A percentile compares a stretch with the other conserved stretches of the same genome.
Evolutionary conservation across 2,888 invertebrate genomes (phyloP).

Genomic region (Drosophila sordidula): DNA sequence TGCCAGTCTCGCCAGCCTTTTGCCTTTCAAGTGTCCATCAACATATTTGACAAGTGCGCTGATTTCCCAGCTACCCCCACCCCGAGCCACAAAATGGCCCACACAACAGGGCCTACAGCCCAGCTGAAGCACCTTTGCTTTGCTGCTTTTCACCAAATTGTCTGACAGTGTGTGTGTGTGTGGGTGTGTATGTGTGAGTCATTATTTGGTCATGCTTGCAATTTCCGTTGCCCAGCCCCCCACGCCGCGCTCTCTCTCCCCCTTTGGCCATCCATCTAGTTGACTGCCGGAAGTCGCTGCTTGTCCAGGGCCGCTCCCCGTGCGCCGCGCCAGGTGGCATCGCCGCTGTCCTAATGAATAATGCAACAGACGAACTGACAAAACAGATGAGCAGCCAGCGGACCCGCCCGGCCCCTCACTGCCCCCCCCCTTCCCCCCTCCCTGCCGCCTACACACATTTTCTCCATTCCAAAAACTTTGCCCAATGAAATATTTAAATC

Average conservation of each 20-base stretch:
- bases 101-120: not conserved
- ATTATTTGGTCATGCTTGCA: slow-evolving; percentile 77
- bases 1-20: slow-evolving; percentile 38
- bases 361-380: slow-evolving; percentile 54
- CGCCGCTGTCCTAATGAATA: slow-evolving; percentile 55
- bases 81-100: not conserved
- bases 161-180: not conserved
- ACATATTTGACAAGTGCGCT: slow-evolving; percentile 77
- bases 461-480: slow-evolving; percentile 53
- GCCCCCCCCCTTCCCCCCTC: not conserved
- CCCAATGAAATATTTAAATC: slow-evolving; percentile 76
- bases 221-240: slow-evolving; percentile 58
- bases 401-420: slow-evolving; percentile 12
- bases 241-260: not conserved
- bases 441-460: not conserved
- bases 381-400: slow-evolving; percentile 60
- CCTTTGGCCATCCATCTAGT: slow-evolving; percentile 46
- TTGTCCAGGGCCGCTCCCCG: slow-evolving; percentile 18
- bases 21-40: slow-evolving; percentile 79
- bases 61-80: slow-evolving; percentile 47
- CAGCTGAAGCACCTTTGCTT: slow-evolving; percentile 24
- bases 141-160: slow-evolving; percentile 27
- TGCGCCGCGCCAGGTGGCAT: slow-evolving; percentile 22
- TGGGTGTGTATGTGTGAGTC: slow-evolving; percentile 52
- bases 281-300: slow-evolving; percentile 49